These are phyloP conservation scores for Liopterus haemorrhoidalis DNA, from an alignment of 2,888 invertebrate species.

Conservation along the genomic window DNA sequence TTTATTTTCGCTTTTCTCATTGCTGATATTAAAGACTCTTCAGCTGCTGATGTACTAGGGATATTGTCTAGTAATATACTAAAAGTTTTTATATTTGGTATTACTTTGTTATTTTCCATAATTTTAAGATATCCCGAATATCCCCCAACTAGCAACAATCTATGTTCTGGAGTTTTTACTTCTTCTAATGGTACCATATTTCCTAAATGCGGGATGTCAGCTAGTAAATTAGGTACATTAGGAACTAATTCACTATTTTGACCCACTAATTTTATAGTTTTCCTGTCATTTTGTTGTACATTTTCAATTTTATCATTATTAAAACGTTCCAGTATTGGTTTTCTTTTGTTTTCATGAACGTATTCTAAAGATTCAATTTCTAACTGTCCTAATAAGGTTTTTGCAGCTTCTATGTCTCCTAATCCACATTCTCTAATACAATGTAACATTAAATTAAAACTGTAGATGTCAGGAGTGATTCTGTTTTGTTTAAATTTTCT, in stretches of 20 bases:
- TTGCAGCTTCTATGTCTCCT: slow-evolving; percentile 57
- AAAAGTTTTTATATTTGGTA: slow-evolving; percentile 73
- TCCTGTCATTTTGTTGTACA: neutral
- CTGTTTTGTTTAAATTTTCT: slow-evolving; percentile 64
- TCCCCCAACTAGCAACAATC: slow-evolving; percentile 75
- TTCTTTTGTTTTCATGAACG: slow-evolving; percentile 10
- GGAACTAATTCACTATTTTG: neutral
- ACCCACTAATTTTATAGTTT: neutral
- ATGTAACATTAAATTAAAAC: slow-evolving; percentile 76
- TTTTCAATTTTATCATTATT: slow-evolving; percentile 3
- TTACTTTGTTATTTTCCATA: slow-evolving; percentile 62
- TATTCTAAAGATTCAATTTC: slow-evolving; percentile 24
- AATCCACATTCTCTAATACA: slow-evolving; percentile 76
- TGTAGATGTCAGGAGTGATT: slow-evolving; percentile 63
- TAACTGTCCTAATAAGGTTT: slow-evolving; percentile 45
- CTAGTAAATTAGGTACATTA: slow-evolving; percentile 61
- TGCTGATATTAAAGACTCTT: slow-evolving; percentile 59
- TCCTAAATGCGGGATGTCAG: slow-evolving; percentile 54
- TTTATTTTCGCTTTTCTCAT: slow-evolving; percentile 56
- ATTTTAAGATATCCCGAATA: slow-evolving; percentile 65
- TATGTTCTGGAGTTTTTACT: slow-evolving; percentile 56
- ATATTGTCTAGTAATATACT: slow-evolving; percentile 69
- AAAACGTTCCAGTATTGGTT: slow-evolving; percentile 20
- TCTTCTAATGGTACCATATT: slow-evolving; percentile 55
- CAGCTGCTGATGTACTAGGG: slow-evolving; percentile 60